These are phyloP conservation scores for Caenorhabditis afra DNA, from an alignment of 2,888 invertebrate species.

Conservation along the genomic window DNA sequence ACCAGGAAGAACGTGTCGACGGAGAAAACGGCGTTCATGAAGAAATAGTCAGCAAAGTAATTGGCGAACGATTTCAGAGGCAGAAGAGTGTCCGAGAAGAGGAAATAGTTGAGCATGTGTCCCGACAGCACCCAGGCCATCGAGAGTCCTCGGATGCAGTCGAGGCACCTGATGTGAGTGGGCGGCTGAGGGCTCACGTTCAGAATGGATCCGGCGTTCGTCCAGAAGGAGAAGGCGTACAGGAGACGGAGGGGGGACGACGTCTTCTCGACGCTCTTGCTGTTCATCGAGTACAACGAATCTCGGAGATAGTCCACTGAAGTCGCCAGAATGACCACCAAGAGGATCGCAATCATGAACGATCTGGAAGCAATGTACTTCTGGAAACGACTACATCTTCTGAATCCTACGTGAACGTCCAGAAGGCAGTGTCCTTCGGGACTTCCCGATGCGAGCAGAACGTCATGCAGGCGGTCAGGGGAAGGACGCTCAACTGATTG, in stretches of 20 bases:
- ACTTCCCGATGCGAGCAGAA: conserved; percentile 29
- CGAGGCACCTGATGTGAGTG: conserved; percentile 61
- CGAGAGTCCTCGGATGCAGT: conserved; percentile 68
- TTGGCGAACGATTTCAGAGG: conserved; percentile 25
- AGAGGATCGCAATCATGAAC: conserved; percentile 22
- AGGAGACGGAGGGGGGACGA: conserved; percentile 50
- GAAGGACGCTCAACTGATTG: conserved; percentile 33
- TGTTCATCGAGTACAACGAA: conserved; percentile 15
- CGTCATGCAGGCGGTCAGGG: conserved; percentile 35
- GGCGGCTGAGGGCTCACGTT: conserved; percentile 44
- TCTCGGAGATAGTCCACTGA: conserved; percentile 40
- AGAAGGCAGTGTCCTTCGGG: conserved; percentile 36
- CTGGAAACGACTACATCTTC: not conserved
- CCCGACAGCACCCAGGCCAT: conserved; percentile 66
- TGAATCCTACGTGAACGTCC: conserved; percentile 41
- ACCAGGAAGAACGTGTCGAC: conserved; percentile 73
- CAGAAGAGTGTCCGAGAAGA: conserved; percentile 27
- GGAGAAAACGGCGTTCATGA: conserved; percentile 64
- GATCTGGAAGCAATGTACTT: conserved; percentile 8
- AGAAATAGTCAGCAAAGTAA: conserved; percentile 14
- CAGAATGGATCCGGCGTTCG: conserved; percentile 48
- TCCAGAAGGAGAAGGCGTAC: conserved; percentile 59
- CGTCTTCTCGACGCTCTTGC: conserved; percentile 35
- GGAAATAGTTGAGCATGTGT: conserved; percentile 29
- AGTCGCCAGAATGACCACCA: conserved; percentile 26